A percentile compares a stretch with the other conserved stretches of the same genome.
Evolutionary conservation across 2,888 invertebrate genomes (phyloP).

Genomic region (Resseliella maxima): DNA sequence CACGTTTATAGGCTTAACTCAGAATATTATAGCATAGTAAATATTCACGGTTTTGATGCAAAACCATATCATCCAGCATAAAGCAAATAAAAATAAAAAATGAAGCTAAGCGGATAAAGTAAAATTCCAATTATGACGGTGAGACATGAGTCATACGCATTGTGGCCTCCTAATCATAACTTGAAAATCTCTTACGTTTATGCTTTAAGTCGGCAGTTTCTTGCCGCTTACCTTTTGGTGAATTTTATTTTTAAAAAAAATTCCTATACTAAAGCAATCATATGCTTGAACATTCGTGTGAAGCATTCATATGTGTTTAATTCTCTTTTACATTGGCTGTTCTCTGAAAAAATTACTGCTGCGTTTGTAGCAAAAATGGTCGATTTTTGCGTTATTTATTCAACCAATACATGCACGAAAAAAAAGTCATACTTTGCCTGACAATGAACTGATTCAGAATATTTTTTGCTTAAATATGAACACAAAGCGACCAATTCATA

Average conservation of each 20-base stretch:
- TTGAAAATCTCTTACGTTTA: slow-evolving; percentile 31
- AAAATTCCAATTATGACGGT: background rate
- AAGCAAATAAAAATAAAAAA: background rate
- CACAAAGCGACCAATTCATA: background rate
- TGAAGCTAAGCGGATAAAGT: background rate
- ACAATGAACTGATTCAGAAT: slow-evolving; percentile 39
- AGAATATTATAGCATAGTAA: background rate
- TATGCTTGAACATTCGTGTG: too few relatives aligned
- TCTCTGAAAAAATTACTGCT: background rate
- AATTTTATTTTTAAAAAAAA: too few relatives aligned
- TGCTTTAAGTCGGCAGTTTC: slow-evolving; percentile 8
- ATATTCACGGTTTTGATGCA: background rate
- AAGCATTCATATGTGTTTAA: too few relatives aligned
- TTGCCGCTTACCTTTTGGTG: background rate
- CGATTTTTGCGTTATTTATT: background rate
- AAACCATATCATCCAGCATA: background rate
- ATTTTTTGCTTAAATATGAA: background rate
- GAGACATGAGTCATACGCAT: slow-evolving; percentile 34
- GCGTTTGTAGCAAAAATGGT: background rate
- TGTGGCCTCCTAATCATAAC: slow-evolving; percentile 40
- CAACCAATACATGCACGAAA: background rate
- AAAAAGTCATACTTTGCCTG: background rate
- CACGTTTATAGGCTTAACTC: background rate
- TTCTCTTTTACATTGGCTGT: background rate
- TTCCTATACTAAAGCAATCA: too few relatives aligned